Base-by-base conservation (phyloP, 2,797 vertebrate genomes). In the Trachurus trachurus region DNA sequence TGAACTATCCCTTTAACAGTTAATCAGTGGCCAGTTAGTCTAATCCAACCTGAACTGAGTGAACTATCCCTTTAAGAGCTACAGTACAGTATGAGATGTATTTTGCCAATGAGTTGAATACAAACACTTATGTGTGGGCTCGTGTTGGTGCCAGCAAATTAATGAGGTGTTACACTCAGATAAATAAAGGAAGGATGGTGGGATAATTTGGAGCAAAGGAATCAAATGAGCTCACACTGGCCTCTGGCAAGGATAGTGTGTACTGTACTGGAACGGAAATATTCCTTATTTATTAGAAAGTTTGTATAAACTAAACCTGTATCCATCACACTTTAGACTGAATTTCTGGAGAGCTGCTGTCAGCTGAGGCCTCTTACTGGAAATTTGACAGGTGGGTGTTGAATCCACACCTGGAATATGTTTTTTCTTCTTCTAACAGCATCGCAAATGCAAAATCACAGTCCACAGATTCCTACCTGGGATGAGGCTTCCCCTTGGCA, bases 401-500 rank as follows among this genome's bases (percentile, higher is more conserved):
- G 52, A 83, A 76, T 74, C 45, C 40, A 79, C 19, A 64, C 7
- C 8, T 66, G 69, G 47, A 63, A 52, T 53, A 12, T 37, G 1
- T 67, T 40, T 50, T 50, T 3, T 37, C 15, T 39, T 17, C 19
- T 19, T 53, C 65, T 40, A 29, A 67, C 21, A 67, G 11, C 68
- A 47, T 47, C 6, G 31, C 76, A n/a, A 81, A 82, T 72, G 52
- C 22, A 74, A 61, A 85, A 74, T 70, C 29, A 16, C 60, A 68
- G 26, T 70, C 59, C 26, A 66, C 49, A 17, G 42, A 54, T 73
- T 92, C 94, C 74, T 91, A 99, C 98, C 96, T 98, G 89, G 98
- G 98, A 88, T 96, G 96, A 67, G 98, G 98, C 49, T 98, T 99
- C 87, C 98, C 98, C 93, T 99, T 99, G 9, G 98, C 98, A 80